Evolutionary conservation across 2,797 vertebrate species (phyloP), one percentile per base, ranked within the genome.

Genomic region (Bryconaethiops microstoma): DNA sequence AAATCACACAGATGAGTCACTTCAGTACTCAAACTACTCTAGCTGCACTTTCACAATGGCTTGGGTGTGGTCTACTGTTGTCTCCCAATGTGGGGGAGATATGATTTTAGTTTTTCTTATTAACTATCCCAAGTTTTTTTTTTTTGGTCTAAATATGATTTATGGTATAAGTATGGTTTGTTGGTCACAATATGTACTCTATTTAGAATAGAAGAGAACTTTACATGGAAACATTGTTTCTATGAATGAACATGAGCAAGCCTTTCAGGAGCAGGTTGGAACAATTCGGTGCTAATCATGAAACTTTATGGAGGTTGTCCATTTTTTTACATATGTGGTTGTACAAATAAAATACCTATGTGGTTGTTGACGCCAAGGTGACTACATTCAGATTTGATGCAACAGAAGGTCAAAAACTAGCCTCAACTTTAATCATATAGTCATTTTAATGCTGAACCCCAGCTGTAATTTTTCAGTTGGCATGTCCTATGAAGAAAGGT

Each of bases 31-130:
- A 75, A 39, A 25, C 7, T 40, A 82, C 62, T 67, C 35, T 77
- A 50, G 75, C 73, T 77, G 78, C n/a, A 42, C 52, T 79, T 70
- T 82, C 35, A 64, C 73, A 68, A 29, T 82, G 64, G 19, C 40
- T 45, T 70, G 74, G 85, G 85, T 84, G 85, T 86, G 83, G 83
- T 42, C 62, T 65, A 39, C 64, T 74, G 23, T 62, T 50, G 42
- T 64, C 16, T 42, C 64, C n/a, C 48, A 57, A 19, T 78, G 45
- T 80, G 29, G 29, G 16, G 7, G 14, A 60, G 69, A 17, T 45
- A n/a, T 60, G 14, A 29, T 16, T 55, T 5, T 35, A 21, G 5
- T 1, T 78, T 12, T 72, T 54, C 14, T 1, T 54, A 13, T 54
- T 57, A 19, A 19, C 4, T n/a, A 57, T n/a, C 2, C 19, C 54